Base-by-base conservation (phyloP, 37 sponge, comb jelly and placozoan genomes). In the Spongilla lacustris region DNA sequence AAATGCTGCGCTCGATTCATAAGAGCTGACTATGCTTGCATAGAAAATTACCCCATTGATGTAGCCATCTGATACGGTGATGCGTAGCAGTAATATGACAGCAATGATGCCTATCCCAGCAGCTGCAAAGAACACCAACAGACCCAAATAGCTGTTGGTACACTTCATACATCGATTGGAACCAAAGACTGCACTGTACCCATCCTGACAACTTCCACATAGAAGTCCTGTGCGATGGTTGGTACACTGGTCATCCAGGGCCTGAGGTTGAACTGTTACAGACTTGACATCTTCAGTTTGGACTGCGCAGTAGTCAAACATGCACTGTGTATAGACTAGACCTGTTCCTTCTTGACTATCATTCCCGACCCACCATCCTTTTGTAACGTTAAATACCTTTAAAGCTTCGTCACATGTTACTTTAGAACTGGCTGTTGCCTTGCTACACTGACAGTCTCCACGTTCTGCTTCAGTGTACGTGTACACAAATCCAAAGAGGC, bases 21-120 rank as follows among this genome's bases (percentile, higher is more conserved):
- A 90, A 11, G 74, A 5, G 31, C 69, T 78, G 22, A 90, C 37
- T 4, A 90, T 46, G 37, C 81, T 90, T 9, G 76, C 31, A 37
- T 84, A 90, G 82, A 90, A 90, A 9, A 90, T 69, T 1, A 90
- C 29, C 19, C 85, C 80, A 74, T 90, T 90, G 31, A 90, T 81
- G 72, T 58, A 81, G 24, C 90, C 90, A 23, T 75, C 75, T 6
- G 90, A 90, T 30, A 90, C 85, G n/a, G 69, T 81, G 2, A 90
- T 23, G 9, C 31, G 81, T 2, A 90, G 66, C 22, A 76, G 78
- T 6, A 29, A n/a, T 21, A 90, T 76, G 48, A 31, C 25, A 2
- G 33, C 27, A 0, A 85, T 75, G 14, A 90, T 30, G 34, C 25
- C 46, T 23, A 90, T 50, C 9, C 90, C 90, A 24, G 48, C 68